Conservation (phyloP, 2,797 vertebrate species). For the Pangasius djambal region DNA sequence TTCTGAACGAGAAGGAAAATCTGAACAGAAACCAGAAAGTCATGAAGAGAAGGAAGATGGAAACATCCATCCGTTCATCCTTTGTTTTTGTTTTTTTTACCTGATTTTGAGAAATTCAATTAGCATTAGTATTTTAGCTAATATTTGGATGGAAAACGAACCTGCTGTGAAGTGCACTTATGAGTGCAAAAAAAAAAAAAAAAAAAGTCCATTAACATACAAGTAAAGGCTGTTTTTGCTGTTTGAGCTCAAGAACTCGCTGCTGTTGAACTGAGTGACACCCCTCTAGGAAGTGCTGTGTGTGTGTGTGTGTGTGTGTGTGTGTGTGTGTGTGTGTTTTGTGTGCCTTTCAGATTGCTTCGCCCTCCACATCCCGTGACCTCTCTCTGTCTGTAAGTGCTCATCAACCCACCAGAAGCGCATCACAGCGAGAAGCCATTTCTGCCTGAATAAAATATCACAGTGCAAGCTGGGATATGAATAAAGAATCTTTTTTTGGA, state of each 20-base stretch:
- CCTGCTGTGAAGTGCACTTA: background rate
- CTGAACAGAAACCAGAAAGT: background rate
- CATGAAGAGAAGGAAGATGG: background rate
- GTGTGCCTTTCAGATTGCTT: constrained; percentile 16
- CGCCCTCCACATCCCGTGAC: constrained; percentile 5
- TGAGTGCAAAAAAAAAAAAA: background rate
- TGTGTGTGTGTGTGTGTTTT: background rate
- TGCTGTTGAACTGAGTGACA: constrained; percentile 11
- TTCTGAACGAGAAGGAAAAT: background rate
- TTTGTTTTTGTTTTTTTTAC: background rate
- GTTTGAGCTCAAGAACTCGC: background rate
- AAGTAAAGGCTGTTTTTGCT: background rate
- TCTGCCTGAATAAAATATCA: constrained; percentile 72
- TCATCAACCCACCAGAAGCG: constrained; percentile 29
- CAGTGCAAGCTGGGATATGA: constrained; percentile 56
- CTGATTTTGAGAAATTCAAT: background rate
- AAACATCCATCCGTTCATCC: background rate
- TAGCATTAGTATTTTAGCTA: background rate
- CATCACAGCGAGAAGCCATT: constrained; percentile 60
- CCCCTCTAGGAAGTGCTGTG: background rate
- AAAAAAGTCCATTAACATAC: background rate
- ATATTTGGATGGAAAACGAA: background rate
- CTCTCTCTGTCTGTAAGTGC: constrained; percentile 38
- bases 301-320: constrained; percentile 1
- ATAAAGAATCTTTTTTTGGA: constrained; percentile 51